These are phyloP conservation scores for Coturnix japonica DNA, from an alignment of 2,113 vertebrate genomes.

Conservation along the genomic window DNA sequence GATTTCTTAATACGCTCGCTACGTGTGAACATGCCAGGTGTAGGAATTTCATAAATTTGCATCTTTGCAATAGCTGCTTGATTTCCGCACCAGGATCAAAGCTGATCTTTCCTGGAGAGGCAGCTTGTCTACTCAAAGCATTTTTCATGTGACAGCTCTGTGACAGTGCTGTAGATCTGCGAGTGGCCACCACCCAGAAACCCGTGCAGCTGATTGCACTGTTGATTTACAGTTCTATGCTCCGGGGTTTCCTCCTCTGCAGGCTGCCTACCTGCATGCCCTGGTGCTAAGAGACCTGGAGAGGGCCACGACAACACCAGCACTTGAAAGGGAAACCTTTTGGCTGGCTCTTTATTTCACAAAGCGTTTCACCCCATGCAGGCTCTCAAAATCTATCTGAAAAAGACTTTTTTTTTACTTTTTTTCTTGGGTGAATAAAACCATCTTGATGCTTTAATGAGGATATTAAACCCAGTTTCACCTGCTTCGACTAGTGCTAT, in stretches of 20 bases:
- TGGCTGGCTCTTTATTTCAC: conserved; percentile 63
- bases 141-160: conserved; percentile 21
- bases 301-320: background rate
- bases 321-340: conserved; percentile 65
- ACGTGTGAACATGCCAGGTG: background rate
- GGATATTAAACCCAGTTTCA: conserved; percentile 70
- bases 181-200: conserved; percentile 10
- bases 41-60: conserved; percentile 34
- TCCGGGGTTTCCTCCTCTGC: background rate
- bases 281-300: background rate
- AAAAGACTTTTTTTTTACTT: conserved; percentile 68
- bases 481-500: conserved; percentile 51
- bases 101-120: conserved; percentile 4
- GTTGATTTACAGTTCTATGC: background rate
- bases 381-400: conserved; percentile 72
- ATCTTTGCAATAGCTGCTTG: conserved; percentile 36
- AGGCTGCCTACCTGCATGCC: background rate
- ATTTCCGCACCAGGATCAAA: conserved; percentile 56
- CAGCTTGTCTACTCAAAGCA: conserved; percentile 20
- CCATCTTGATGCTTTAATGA: conserved; percentile 70
- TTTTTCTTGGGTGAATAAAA: conserved; percentile 69
- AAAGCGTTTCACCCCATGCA: conserved; percentile 66
- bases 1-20: conserved; percentile 36
- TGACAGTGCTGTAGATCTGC: background rate
- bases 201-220: background rate